Evolutionary conservation across 2,113 vertebrate genomes (phyloP).

Genomic region (Pterocles burchelli): DNA sequence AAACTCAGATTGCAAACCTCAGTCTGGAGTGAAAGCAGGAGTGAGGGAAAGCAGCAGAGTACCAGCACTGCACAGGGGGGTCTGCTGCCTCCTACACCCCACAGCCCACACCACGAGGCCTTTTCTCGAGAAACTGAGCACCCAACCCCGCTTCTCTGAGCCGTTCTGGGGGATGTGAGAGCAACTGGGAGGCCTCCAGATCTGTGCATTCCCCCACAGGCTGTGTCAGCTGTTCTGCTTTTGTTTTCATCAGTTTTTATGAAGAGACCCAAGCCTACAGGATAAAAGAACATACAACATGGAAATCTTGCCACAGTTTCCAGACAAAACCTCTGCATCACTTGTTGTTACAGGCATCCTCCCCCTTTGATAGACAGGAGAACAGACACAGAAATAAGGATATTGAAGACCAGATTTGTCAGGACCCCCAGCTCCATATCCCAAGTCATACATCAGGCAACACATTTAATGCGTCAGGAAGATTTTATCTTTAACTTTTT

Average conservation of each 20-base stretch:
- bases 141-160: accelerated
- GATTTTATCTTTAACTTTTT: not conserved
- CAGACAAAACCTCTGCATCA: not conserved
- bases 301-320: not conserved
- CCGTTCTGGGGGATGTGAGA: not conserved
- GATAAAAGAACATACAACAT: not conserved
- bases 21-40: not conserved
- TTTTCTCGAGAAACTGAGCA: accelerated
- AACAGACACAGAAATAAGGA: not conserved
- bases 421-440: not conserved
- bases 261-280: not conserved
- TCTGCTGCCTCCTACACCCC: not conserved
- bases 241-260: not conserved
- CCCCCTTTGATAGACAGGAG: not conserved
- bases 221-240: not conserved
- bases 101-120: not conserved
- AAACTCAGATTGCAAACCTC: not conserved
- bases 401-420: not conserved
- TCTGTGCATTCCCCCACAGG: not conserved
- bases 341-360: not conserved
- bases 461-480: not conserved
- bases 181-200: not conserved
- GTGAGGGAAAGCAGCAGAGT: not conserved
- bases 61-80: not conserved
- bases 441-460: accelerated